Evolutionary conservation across 2,113 vertebrate species (phyloP).

Genomic region (Eudyptes chrysolophus): DNA sequence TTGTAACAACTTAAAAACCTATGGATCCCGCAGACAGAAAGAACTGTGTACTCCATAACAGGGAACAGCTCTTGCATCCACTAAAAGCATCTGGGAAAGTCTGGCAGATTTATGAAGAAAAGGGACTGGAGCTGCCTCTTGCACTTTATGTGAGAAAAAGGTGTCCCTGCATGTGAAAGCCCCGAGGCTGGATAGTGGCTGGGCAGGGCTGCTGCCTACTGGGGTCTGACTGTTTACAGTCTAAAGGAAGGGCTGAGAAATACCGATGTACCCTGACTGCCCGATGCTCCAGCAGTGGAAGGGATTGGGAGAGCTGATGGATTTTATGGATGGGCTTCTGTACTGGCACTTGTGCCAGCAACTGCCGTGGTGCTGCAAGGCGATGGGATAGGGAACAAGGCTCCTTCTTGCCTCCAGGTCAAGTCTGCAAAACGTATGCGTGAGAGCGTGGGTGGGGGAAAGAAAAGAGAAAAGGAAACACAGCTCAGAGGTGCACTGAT

Average conservation of each 20-base stretch:
- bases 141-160: not conserved
- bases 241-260: not conserved
- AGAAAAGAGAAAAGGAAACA: not conserved
- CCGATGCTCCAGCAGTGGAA: not conserved
- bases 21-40: not conserved
- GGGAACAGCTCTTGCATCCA: not conserved
- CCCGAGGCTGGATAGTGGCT: not conserved
- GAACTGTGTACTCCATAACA: not conserved
- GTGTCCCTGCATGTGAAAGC: not conserved
- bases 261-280: not conserved
- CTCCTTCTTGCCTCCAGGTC: not conserved
- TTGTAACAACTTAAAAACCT: not conserved
- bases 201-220: not conserved
- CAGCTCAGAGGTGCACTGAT: not conserved
- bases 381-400: rapidly evolving
- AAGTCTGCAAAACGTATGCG: not conserved
- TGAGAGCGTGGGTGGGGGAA: not conserved
- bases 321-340: not conserved
- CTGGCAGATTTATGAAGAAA: not conserved
- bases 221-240: not conserved
- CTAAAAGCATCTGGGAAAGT: not conserved
- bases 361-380: not conserved
- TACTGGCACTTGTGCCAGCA: not conserved
- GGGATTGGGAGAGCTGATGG: not conserved
- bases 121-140: not conserved